A percentile compares a stretch with the other conserved stretches of the same genome.
Evolutionary conservation across 2,888 invertebrate species (phyloP).

Genomic region (Osmoderma eremita): DNA sequence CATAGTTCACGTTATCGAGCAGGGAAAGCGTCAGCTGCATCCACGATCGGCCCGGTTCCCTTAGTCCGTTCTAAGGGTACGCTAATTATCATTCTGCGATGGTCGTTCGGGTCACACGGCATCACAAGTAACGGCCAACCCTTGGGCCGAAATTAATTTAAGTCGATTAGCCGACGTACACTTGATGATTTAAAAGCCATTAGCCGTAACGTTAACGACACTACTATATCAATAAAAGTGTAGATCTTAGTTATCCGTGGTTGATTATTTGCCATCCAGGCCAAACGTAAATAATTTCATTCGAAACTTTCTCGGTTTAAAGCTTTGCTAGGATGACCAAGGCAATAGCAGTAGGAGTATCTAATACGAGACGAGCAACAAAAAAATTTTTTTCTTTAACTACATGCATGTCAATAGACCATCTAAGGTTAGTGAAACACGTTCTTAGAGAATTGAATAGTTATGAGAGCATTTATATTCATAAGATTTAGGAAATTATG

Average conservation of each 20-base stretch:
- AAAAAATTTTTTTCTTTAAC: too few species aligned
- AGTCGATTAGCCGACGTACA: constrained; percentile 41
- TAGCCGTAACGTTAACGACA: constrained; percentile 37
- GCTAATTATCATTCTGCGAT: constrained; percentile 21
- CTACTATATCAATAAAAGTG: constrained; percentile 38
- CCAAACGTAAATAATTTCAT: not conserved
- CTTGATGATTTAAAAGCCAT: constrained; percentile 42
- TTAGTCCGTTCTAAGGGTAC: constrained; percentile 1
- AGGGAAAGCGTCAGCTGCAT: constrained; percentile 18
- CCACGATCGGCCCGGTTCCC: not conserved
- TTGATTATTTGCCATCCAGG: constrained; percentile 14
- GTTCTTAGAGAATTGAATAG: too few species aligned
- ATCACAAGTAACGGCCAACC: constrained; percentile 38
- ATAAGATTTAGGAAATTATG: too few species aligned
- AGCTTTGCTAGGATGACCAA: too few species aligned
- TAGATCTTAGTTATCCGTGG: constrained; percentile 25
- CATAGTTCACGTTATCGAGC: too few species aligned
- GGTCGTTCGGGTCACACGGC: constrained; percentile 21
- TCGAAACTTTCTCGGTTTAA: too few species aligned
- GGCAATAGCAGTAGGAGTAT: too few species aligned
- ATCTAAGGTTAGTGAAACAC: too few species aligned
- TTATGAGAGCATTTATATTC: too few species aligned
- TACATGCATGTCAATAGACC: too few species aligned
- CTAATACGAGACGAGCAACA: too few species aligned
- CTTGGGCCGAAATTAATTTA: constrained; percentile 42